phyloP scores from a whole-genome alignment of 2,797 vertebrate species.

The Pantherophis vulpinus region DNA sequence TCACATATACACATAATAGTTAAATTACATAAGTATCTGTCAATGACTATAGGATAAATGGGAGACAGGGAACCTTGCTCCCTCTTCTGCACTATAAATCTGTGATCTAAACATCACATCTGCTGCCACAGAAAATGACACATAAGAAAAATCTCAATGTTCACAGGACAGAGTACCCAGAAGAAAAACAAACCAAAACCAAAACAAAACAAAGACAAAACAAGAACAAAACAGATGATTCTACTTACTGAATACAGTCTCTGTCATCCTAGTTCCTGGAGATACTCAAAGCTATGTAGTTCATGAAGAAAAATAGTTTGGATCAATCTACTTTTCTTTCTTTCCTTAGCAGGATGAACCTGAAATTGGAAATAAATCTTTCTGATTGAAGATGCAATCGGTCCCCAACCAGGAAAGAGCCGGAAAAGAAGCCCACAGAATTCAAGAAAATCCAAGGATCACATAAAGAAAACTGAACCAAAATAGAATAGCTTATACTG shows the following conservation, averaged over 20 bases:
- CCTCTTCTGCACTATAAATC: not conserved
- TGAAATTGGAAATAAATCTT: not conserved
- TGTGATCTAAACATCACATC: not conserved
- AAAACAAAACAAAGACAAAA: not conserved
- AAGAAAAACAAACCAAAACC: not conserved
- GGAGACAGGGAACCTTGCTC: not conserved
- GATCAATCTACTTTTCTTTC: not conserved
- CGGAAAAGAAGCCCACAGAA: not conserved
- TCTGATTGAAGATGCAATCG: not conserved
- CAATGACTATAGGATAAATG: not conserved
- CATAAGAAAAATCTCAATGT: not conserved
- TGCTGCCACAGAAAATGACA: not conserved
- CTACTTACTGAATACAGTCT: not conserved
- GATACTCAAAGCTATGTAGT: not conserved
- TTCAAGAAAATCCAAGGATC: not conserved
- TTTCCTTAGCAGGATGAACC: not conserved
- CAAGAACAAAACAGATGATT: not conserved
- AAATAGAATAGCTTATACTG: not conserved
- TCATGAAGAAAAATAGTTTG: not conserved
- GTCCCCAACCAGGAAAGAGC: not conserved
- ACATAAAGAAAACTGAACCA: not conserved
- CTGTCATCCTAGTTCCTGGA: not conserved
- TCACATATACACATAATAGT: not conserved
- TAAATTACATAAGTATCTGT: not conserved
- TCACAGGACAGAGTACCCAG: not conserved